phyloP scores from a whole-genome alignment of 2,113 vertebrate species.

The Anguilla rostrata region DNA sequence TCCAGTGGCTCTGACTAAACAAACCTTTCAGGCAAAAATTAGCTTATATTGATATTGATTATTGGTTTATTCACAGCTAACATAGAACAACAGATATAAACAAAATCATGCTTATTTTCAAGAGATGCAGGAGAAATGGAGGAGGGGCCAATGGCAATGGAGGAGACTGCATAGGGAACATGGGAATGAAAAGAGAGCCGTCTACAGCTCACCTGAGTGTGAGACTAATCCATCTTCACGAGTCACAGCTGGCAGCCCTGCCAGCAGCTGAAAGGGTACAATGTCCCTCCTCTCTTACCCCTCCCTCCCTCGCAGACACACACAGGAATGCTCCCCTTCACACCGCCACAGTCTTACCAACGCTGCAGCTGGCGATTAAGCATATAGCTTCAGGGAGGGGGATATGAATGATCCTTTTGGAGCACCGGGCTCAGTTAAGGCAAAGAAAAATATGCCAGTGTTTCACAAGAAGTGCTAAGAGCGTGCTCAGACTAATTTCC shows the following conservation, averaged over 20 bases:
- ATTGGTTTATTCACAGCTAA: neutral
- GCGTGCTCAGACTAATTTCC: neutral
- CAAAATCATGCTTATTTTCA: neutral
- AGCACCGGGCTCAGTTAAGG: neutral
- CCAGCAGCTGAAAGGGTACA: neutral
- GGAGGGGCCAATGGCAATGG: neutral
- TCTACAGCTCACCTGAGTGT: conserved; percentile 21
- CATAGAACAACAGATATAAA: neutral
- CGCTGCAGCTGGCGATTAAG: neutral
- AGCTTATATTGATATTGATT: neutral
- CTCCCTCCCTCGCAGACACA: neutral
- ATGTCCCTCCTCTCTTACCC: neutral
- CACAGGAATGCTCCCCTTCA: conserved; percentile 6
- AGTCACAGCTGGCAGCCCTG: neutral
- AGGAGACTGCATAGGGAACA: neutral
- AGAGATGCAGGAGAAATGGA: neutral
- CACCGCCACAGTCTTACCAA: neutral
- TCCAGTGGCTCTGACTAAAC: conserved; percentile 45
- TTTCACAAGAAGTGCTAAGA: neutral
- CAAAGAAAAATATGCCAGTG: neutral
- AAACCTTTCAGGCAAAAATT: neutral
- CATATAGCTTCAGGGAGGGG: neutral
- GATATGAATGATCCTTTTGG: neutral
- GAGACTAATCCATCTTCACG: conserved; percentile 27
- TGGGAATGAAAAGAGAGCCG: neutral